Percentiles rank a stretch among this genome's conserved stretches.
Evolutionary conservation across 2,113 vertebrate genomes (phyloP).

Genomic region (Anarhynchus alexandrinus): DNA sequence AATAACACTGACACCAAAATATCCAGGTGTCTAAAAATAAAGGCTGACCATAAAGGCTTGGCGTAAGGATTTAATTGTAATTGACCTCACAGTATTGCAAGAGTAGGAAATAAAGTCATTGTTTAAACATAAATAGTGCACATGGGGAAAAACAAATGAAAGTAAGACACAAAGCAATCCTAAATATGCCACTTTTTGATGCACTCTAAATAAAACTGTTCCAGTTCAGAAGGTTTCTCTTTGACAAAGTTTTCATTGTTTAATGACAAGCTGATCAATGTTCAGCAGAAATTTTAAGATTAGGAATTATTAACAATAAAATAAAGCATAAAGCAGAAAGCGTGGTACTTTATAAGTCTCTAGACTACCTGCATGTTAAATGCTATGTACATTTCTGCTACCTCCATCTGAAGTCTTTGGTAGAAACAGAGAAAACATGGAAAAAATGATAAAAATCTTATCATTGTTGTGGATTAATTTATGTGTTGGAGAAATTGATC

Average conservation of each 20-base stretch:
- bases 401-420: neutral
- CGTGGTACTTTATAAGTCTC: neutral
- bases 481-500: neutral
- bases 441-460: neutral
- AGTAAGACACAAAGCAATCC: neutral
- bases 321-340: neutral
- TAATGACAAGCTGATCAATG: neutral
- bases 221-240: neutral
- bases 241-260: neutral
- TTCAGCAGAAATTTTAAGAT: neutral
- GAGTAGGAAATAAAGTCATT: neutral
- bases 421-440: neutral
- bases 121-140: neutral
- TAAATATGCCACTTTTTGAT: neutral
- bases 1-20: neutral
- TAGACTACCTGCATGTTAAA: neutral
- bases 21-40: neutral
- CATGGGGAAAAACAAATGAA: neutral
- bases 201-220: neutral
- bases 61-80: neutral
- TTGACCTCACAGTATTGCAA: neutral
- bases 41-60: neutral
- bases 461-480: neutral
- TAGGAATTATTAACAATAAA: neutral
- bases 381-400: neutral